phyloP scores from a whole-genome alignment of 2,888 invertebrate genomes.

The Trileptium ribeirensis region DNA sequence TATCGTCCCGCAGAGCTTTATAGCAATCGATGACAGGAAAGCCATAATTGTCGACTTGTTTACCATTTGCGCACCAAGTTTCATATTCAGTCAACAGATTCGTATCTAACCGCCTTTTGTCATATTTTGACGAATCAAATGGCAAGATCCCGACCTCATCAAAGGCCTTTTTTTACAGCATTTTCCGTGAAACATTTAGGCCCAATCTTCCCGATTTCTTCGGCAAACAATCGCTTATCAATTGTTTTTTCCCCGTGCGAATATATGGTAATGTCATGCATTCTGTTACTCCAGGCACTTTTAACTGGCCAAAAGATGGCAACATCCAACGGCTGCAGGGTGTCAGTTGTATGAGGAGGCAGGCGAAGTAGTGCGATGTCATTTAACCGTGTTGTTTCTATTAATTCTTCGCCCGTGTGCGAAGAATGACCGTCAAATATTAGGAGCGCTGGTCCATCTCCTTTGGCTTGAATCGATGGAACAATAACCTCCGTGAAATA shows the following conservation, averaged over 20 bases:
- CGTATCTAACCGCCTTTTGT: no score
- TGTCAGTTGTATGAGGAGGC: conserved; percentile 4
- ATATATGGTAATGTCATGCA: not conserved
- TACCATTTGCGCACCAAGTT: no score
- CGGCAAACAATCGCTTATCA: no score
- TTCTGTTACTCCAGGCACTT: not conserved
- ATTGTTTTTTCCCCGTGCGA: not conserved
- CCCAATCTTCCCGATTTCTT: no score
- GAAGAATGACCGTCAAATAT: not conserved
- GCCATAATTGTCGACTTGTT: no score
- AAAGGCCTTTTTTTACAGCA: no score
- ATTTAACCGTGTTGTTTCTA: not conserved
- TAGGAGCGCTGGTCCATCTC: not conserved
- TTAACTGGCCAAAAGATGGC: not conserved
- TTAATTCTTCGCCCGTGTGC: not conserved
- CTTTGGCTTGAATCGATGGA: not conserved
- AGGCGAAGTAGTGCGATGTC: not conserved
- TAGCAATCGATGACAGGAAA: no score
- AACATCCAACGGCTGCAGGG: not conserved
- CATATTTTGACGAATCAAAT: no score
- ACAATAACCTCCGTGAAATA: not conserved
- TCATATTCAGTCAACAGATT: no score
- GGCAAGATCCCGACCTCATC: no score
- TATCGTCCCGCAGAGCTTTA: no score
- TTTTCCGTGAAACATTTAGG: no score